These are phyloP conservation scores for Noctua janthina DNA, from an alignment of 2,888 invertebrate species.

Conservation along the genomic window DNA sequence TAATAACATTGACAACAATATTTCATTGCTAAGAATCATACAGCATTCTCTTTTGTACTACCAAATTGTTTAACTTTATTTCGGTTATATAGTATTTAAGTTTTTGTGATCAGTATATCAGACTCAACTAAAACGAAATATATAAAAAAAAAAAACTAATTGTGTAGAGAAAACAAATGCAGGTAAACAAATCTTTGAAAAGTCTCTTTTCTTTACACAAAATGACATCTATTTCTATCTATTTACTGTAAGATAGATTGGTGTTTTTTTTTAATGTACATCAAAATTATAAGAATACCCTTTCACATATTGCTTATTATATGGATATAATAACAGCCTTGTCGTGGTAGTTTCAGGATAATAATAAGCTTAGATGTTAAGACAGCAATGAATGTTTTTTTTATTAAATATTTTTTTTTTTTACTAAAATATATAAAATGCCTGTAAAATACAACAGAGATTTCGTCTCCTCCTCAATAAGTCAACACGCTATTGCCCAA, in stretches of 20 bases:
- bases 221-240: not conserved
- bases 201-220: not conserved
- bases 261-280: not conserved
- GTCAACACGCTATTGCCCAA: slow-evolving; percentile 36
- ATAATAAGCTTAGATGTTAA: not conserved
- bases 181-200: not conserved
- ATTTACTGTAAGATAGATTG: not conserved
- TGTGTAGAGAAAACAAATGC: not conserved
- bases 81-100: slow-evolving; percentile 7
- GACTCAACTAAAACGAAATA: not conserved
- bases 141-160: not conserved
- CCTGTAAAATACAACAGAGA: not conserved
- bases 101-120: slow-evolving; percentile 3
- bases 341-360: not conserved
- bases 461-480: not conserved
- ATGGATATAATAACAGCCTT: not conserved
- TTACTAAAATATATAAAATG: not conserved
- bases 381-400: not conserved
- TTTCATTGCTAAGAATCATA: no score
- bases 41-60: not conserved
- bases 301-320: not conserved
- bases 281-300: not conserved
- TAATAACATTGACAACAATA: not conserved
- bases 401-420: not conserved
- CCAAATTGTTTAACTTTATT: not conserved